A percentile compares a stretch with the other conserved stretches of the same genome.
Conservation (phyloP, 2,113 vertebrate species). For the Zapus hudsonius region DNA sequence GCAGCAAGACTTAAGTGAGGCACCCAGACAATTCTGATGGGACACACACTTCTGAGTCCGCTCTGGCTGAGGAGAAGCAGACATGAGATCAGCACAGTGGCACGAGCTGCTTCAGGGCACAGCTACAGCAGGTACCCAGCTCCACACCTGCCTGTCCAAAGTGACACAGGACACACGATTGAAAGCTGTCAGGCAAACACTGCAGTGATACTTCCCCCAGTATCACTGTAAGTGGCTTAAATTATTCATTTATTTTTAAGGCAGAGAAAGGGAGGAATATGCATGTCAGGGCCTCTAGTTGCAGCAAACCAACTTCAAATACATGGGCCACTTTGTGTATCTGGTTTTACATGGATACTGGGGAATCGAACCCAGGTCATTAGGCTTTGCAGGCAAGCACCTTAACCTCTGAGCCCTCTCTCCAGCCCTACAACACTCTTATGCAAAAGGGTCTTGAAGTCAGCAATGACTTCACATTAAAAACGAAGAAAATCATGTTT, state of each 20-base stretch:
- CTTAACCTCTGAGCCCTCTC: no score
- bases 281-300: no score
- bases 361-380: no score
- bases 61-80: not conserved
- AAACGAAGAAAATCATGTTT: constrained; percentile 10
- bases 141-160: not conserved
- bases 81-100: not conserved
- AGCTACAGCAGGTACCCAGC: not conserved
- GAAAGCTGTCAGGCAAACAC: not conserved
- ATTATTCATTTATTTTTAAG: no score
- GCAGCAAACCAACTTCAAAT: no score
- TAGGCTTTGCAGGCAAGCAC: no score
- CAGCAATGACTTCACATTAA: not conserved
- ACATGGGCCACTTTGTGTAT: no score
- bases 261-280: no score
- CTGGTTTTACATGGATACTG: no score
- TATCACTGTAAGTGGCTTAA: no score
- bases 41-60: not conserved
- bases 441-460: not conserved
- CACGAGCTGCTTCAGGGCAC: not conserved
- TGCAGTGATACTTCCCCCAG: not conserved
- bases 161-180: not conserved
- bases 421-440: not conserved
- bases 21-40: no score
- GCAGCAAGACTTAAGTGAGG: not conserved